Percentiles rank a stretch among this genome's conserved stretches.
phyloP scores from a whole-genome alignment of 2,797 vertebrate genomes.

The Esox masquinongy region DNA sequence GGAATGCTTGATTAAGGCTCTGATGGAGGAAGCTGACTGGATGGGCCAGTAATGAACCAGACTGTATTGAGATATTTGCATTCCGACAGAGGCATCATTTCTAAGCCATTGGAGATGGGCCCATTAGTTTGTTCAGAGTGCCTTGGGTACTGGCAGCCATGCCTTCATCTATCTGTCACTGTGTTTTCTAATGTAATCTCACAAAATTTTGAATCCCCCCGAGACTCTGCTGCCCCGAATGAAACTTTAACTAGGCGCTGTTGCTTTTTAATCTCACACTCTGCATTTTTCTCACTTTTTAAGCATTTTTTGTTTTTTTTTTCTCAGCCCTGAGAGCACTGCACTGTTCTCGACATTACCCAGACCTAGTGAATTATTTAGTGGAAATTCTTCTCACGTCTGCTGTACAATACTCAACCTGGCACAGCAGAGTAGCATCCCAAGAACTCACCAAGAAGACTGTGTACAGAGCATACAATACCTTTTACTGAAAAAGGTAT shows the following conservation, averaged over 20 bases:
- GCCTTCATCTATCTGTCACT: not conserved
- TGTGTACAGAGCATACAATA: not conserved
- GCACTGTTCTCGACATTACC: conserved; percentile 43
- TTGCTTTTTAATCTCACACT: conserved; percentile 63
- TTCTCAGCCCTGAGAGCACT: conserved; percentile 59
- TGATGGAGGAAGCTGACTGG: conserved; percentile 27
- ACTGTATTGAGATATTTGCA: conserved; percentile 17
- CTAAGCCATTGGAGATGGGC: conserved; percentile 8
- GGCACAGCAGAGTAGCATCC: conserved; percentile 25
- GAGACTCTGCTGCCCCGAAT: conserved; percentile 44
- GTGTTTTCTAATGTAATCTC: conserved; percentile 34
- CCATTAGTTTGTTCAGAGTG: not conserved
- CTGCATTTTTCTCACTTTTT: conserved; percentile 51
- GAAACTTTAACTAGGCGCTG: conserved; percentile 65
- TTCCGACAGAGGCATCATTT: conserved; percentile 10
- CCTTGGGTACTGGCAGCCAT: not conserved
- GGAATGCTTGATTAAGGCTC: conserved; percentile 40
- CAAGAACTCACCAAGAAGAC: conserved; percentile 5
- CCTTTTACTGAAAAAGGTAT: conserved; percentile 44
- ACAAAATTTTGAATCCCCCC: conserved; percentile 28
- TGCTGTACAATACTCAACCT: conserved; percentile 28
- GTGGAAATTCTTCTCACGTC: conserved; percentile 54
- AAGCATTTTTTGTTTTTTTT: conserved; percentile 61
- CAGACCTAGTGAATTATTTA: conserved; percentile 74
- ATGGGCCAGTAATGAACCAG: conserved; percentile 18